Conservation (phyloP, 2,113 vertebrate genomes). For the Pollimyrus isidori region DNA sequence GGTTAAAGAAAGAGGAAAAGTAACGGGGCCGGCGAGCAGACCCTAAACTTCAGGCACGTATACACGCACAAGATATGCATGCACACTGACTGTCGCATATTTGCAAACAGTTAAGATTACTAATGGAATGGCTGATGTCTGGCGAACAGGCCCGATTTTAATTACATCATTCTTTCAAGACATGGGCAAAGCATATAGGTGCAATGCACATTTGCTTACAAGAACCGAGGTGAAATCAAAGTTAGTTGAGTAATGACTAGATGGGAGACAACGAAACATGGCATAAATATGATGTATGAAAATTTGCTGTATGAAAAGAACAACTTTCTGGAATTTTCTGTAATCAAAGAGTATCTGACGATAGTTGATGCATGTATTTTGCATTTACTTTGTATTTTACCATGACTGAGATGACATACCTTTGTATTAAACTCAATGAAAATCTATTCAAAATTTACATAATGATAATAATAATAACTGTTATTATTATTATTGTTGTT, state of each 20-base stretch:
- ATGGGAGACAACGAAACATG: not conserved
- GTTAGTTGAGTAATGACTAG: not conserved
- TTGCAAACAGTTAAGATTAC: not conserved
- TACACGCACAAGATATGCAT: slow-evolving; percentile 5
- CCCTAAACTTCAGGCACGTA: slow-evolving; percentile 38
- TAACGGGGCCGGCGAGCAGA: slow-evolving; percentile 56
- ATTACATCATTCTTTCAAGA: not conserved
- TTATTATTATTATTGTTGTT: not conserved
- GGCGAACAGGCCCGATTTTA: not conserved
- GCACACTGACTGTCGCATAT: slow-evolving; percentile 5
- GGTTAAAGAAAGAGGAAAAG: slow-evolving; percentile 47
- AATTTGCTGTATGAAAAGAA: not conserved
- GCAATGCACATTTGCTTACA: not conserved
- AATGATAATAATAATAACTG: not conserved
- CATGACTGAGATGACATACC: not conserved
- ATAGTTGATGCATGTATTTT: not conserved
- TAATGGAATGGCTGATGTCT: not conserved
- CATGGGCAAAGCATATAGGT: not conserved
- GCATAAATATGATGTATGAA: not conserved
- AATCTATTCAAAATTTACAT: not conserved
- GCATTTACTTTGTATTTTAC: not conserved
- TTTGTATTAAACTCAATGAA: not conserved
- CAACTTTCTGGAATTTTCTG: not conserved
- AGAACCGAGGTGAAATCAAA: not conserved
- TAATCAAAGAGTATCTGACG: not conserved